phyloP scores from a whole-genome alignment of 2,888 invertebrate genomes.

The Clanis bilineata region DNA sequence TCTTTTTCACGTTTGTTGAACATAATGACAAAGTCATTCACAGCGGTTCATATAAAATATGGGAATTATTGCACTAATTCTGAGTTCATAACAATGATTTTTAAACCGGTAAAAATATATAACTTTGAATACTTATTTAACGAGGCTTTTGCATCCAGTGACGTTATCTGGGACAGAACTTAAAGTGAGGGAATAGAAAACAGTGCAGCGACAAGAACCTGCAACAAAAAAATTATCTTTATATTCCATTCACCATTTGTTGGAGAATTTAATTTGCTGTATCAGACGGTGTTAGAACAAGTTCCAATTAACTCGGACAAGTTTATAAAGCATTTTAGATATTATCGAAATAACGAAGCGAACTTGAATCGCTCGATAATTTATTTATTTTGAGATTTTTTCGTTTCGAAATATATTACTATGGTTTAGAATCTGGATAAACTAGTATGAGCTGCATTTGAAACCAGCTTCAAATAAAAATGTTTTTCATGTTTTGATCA shows the following conservation, averaged over 20 bases:
- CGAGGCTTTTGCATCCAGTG: constrained; percentile 1
- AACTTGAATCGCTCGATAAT: constrained; percentile 3
- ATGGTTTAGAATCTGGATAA: background rate
- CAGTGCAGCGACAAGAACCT: constrained; percentile 95
- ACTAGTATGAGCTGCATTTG: background rate
- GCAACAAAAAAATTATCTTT: constrained; percentile 62
- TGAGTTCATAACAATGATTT: background rate
- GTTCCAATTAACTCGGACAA: constrained; percentile 12
- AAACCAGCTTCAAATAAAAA: background rate
- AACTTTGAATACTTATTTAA: constrained; percentile 1
- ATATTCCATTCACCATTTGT: background rate
- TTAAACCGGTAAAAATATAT: constrained; percentile 5
- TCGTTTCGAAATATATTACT: background rate
- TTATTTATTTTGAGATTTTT: constrained; percentile 17
- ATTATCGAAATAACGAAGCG: constrained; percentile 15
- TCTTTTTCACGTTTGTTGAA: background rate
- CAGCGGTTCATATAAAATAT: background rate
- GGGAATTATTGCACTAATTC: constrained; percentile 11
- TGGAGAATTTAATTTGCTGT: constrained; percentile 2
- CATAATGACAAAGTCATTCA: background rate
- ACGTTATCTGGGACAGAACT: constrained; percentile 88
- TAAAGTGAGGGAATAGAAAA: constrained; percentile 92
- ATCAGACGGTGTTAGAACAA: constrained; percentile 9
- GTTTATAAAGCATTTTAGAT: constrained; percentile 11
- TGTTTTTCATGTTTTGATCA: background rate